These are phyloP conservation scores for Criorhina ranunculi DNA, from an alignment of 2,888 invertebrate genomes.

Conservation along the genomic window DNA sequence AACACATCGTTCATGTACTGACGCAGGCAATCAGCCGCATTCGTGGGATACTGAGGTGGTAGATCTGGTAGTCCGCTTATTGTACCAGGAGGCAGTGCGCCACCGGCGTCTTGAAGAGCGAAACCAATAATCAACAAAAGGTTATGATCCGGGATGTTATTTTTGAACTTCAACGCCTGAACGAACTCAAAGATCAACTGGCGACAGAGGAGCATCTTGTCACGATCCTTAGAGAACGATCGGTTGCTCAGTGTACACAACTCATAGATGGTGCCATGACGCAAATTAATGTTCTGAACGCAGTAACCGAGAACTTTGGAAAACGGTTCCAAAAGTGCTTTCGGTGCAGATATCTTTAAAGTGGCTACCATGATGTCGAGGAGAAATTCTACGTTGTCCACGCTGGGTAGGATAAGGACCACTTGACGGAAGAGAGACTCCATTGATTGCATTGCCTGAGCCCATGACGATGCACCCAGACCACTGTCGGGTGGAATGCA, in stretches of 20 bases:
- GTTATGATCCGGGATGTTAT: conserved; percentile 96
- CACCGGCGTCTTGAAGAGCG: conserved; percentile 96
- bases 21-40: conserved; percentile 97
- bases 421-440: conserved; percentile 94
- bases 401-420: conserved; percentile 88
- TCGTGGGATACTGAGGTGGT: conserved; percentile 87
- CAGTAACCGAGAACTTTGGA: conserved; percentile 96
- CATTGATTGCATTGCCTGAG: conserved; percentile 92
- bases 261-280: conserved; percentile 92
- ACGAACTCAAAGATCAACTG: conserved; percentile 97
- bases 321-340: conserved; percentile 95
- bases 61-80: conserved; percentile 86
- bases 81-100: conserved; percentile 91
- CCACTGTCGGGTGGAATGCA: conserved; percentile 93
- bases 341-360: conserved; percentile 91
- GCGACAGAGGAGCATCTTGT: conserved; percentile 95
- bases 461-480: conserved; percentile 90
- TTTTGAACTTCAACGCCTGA: conserved; percentile 97
- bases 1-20: conserved; percentile 96
- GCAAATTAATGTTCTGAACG: conserved; percentile 94
- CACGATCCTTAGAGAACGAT: conserved; percentile 95
- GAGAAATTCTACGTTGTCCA: conserved; percentile 90
- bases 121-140: conserved; percentile 95
- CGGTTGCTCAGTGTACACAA: conserved; percentile 95
- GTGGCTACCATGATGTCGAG: conserved; percentile 91